These are phyloP conservation scores for Rutilus rutilus DNA, from an alignment of 2,113 vertebrate genomes.

Conservation along the genomic window DNA sequence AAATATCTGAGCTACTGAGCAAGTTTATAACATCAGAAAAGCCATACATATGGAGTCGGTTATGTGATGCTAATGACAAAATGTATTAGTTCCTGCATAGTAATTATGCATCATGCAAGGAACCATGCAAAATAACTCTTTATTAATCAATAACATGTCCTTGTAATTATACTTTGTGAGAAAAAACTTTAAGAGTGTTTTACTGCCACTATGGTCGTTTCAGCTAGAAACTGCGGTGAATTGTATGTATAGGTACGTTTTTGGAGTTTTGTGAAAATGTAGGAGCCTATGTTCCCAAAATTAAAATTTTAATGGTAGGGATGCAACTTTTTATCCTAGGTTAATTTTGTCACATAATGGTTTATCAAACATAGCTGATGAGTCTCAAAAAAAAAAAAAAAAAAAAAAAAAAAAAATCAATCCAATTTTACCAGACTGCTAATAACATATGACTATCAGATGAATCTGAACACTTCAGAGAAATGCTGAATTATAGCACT, in stretches of 20 bases:
- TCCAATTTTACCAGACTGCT: neutral
- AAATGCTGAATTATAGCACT: conserved; percentile 14
- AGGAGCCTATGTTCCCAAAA: neutral
- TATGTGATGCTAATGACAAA: neutral
- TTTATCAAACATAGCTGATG: no score
- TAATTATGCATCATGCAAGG: no score
- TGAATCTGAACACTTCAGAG: conserved; percentile 13
- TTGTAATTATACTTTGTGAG: neutral
- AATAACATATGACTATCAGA: conserved; percentile 24
- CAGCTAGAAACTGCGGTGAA: neutral
- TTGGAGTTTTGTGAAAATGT: neutral
- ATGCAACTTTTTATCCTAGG: no score
- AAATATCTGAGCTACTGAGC: neutral
- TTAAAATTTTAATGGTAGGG: neutral
- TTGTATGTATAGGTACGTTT: neutral
- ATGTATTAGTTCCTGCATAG: neutral
- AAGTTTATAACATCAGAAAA: neutral
- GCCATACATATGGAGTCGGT: neutral
- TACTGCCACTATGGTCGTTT: neutral
- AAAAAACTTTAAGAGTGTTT: neutral
- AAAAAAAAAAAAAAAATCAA: neutral
- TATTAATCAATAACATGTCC: neutral
- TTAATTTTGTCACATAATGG: no score
- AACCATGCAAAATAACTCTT: neutral
- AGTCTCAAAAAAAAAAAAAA: neutral